These are phyloP conservation scores for Coelinius sp. DNA, from an alignment of 2,888 invertebrate species.

Conservation along the genomic window DNA sequence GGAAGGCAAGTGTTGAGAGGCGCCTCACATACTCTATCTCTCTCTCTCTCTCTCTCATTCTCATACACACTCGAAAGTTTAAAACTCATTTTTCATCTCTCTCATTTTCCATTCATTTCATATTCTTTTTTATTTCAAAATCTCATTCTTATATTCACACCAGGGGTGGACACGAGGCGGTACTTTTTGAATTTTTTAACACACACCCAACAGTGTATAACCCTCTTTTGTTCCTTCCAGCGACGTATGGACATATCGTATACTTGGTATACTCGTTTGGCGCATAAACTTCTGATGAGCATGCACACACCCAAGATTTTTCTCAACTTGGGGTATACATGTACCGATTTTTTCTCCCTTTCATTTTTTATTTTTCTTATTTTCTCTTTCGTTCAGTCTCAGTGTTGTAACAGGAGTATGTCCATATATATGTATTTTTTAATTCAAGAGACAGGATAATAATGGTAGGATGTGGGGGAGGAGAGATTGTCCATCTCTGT, in stretches of 20 bases:
- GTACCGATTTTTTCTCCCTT: not conserved
- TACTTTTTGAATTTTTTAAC: conserved; percentile 19
- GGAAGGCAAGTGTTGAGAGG: conserved; percentile 13
- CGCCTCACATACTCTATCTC: conserved; percentile 27
- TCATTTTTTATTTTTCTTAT: not conserved
- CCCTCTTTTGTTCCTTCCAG: conserved; percentile 30
- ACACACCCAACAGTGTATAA: not conserved
- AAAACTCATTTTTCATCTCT: not conserved
- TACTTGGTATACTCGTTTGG: conserved; percentile 15
- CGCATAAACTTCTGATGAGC: conserved; percentile 35
- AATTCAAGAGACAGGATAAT: conserved; percentile 43
- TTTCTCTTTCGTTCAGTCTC: not conserved
- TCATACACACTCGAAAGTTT: too few relatives aligned
- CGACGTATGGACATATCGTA: conserved; percentile 34
- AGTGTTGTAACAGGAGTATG: conserved; percentile 4
- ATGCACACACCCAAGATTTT: conserved; percentile 15
- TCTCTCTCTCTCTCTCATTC: conserved; percentile 25
- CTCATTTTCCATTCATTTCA: conserved; percentile 14
- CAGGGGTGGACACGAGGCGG: conserved; percentile 26
- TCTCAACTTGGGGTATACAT: conserved; percentile 10
- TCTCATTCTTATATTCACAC: conserved; percentile 14
- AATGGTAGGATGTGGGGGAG: conserved; percentile 26
- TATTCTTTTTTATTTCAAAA: not conserved
- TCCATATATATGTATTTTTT: conserved; percentile 25
- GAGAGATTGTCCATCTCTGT: not conserved